Percentiles rank a stretch among this genome's conserved stretches.
These are phyloP conservation scores for Plectrocnemia conspersa DNA, from an alignment of 1,140 invertebrate genomes.

Conservation along the genomic window DNA sequence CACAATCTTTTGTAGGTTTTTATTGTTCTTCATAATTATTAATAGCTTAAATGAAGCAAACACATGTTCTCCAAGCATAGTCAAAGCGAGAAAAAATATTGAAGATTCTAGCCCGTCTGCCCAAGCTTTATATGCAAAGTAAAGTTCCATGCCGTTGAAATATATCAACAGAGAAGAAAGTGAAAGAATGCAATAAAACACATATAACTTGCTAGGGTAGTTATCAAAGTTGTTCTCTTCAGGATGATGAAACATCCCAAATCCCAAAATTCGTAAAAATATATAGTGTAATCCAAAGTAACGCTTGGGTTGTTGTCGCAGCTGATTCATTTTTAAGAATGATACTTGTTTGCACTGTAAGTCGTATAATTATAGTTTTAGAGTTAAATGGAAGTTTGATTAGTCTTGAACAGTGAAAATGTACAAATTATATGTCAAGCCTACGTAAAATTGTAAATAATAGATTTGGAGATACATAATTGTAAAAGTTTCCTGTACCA, in stretches of 20 bases:
- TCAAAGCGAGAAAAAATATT: slow-evolving; percentile 24
- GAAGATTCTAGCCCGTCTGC: slow-evolving; percentile 18
- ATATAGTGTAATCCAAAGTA: slow-evolving; percentile 30
- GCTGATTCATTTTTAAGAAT: too few relatives aligned
- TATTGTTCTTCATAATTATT: slow-evolving; percentile 31
- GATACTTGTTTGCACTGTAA: too few relatives aligned
- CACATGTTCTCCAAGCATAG: slow-evolving; percentile 23
- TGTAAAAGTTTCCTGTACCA: too few relatives aligned
- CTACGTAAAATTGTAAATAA: too few relatives aligned
- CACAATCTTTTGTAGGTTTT: slow-evolving; percentile 31
- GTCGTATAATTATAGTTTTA: too few relatives aligned
- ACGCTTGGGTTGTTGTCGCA: too few relatives aligned
- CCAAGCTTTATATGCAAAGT: slow-evolving; percentile 30
- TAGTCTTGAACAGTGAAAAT: too few relatives aligned
- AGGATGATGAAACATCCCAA: slow-evolving; percentile 29
- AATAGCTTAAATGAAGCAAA: slow-evolving; percentile 29
- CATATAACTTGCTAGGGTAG: slow-evolving; percentile 21
- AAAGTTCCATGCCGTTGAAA: slow-evolving; percentile 23
- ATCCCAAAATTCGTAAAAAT: slow-evolving; percentile 22
- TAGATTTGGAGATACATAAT: too few relatives aligned
- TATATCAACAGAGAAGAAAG: slow-evolving; percentile 19
- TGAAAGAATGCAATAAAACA: slow-evolving; percentile 20
- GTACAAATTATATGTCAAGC: too few relatives aligned
- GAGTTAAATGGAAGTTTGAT: too few relatives aligned
- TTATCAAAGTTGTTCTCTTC: slow-evolving; percentile 32